Conservation (phyloP, 2,888 invertebrate genomes). For the Melangyna quadrimaculata region DNA sequence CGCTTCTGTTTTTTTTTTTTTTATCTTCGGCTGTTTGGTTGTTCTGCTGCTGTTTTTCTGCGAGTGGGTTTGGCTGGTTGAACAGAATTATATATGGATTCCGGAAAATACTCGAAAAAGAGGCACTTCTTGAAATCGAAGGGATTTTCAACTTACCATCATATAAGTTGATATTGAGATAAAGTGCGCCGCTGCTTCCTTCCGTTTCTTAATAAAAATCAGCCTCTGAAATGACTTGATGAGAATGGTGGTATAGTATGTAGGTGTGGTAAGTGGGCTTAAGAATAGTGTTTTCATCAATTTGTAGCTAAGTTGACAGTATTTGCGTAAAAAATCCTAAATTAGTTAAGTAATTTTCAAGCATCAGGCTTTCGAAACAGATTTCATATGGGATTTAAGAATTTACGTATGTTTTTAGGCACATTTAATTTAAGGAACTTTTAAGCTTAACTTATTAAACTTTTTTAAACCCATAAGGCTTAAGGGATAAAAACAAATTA, state of each 20-base stretch:
- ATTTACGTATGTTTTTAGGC: too few species aligned
- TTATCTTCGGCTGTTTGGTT: background rate
- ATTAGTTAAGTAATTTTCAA: conserved; percentile 9
- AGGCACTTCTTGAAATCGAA: conserved; percentile 47
- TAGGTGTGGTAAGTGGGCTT: conserved; percentile 13
- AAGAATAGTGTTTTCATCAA: background rate
- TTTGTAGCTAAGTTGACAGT: conserved; percentile 36
- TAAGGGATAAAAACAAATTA: too few species aligned
- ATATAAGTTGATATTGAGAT: conserved; percentile 54
- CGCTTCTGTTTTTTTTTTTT: background rate
- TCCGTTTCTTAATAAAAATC: conserved; percentile 31
- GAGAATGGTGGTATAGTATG: too few species aligned
- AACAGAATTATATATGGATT: conserved; percentile 57
- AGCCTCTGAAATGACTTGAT: background rate
- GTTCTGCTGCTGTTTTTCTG: background rate
- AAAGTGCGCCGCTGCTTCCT: conserved; percentile 34
- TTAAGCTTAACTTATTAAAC: too few species aligned
- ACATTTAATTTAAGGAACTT: too few species aligned
- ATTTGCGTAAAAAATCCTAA: background rate
- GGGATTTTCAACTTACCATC: conserved; percentile 57
- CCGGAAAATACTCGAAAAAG: conserved; percentile 47
- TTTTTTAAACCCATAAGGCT: too few species aligned
- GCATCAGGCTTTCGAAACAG: background rate
- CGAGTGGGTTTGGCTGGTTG: conserved; percentile 14
- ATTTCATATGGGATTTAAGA: background rate